phyloP scores from a whole-genome alignment of 2,113 vertebrate species.

The Phasianus colchicus region DNA sequence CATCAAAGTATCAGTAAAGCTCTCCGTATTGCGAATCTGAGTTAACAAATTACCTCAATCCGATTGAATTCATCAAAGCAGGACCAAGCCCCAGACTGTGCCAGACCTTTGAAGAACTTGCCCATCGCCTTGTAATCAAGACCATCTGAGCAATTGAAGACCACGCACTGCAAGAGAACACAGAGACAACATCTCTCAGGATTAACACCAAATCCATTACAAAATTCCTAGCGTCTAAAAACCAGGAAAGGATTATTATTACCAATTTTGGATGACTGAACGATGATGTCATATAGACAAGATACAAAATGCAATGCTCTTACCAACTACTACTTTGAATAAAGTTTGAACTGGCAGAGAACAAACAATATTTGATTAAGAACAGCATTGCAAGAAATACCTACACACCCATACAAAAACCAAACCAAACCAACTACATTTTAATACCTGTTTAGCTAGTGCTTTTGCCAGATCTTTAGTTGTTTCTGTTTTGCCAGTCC shows the following conservation, averaged over 20 bases:
- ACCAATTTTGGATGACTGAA: neutral
- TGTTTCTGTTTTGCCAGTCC: slow-evolving; percentile 97
- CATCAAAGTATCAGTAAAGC: neutral
- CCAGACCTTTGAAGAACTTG: slow-evolving; percentile 95
- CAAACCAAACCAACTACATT: neutral
- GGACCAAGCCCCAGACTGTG: slow-evolving; percentile 93
- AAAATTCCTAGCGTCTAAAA: neutral
- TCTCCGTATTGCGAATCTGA: neutral
- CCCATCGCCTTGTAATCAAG: slow-evolving; percentile 97
- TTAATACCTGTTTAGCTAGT: slow-evolving; percentile 90
- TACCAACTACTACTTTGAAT: neutral
- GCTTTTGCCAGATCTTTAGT: slow-evolving; percentile 97
- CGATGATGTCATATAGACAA: neutral
- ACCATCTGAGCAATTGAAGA: slow-evolving; percentile 96
- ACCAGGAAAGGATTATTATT: neutral
- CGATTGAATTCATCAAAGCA: slow-evolving; percentile 98
- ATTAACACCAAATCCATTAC: neutral
- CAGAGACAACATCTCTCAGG: neutral
- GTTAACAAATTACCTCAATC: slow-evolving; percentile 85
- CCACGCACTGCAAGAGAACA: slow-evolving; percentile 86
- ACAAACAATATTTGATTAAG: neutral
- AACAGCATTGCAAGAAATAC: neutral
- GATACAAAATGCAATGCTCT: neutral
- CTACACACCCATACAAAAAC: neutral
- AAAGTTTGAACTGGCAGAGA: neutral